Percentiles rank a stretch among this genome's conserved stretches.
These are phyloP conservation scores for Dione juno DNA, from an alignment of 2,888 invertebrate genomes.

Conservation along the genomic window DNA sequence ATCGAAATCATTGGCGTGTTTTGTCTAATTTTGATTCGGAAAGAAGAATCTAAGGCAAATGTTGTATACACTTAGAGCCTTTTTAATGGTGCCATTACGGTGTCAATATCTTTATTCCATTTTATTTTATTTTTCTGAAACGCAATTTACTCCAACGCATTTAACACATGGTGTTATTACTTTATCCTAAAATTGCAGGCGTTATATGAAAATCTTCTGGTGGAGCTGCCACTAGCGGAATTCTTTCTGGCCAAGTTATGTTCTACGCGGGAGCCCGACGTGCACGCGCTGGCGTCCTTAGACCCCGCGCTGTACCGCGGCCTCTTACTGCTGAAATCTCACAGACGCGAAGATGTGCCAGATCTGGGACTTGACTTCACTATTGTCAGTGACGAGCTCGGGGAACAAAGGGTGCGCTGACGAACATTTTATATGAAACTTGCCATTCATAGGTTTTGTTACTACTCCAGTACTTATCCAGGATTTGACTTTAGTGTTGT, in stretches of 20 bases:
- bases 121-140: too few species aligned
- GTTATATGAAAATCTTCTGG: conserved; percentile 96
- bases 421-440: background rate
- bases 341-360: conserved; percentile 90
- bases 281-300: conserved; percentile 96
- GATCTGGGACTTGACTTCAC: conserved; percentile 97
- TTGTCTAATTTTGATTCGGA: too few species aligned
- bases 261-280: conserved; percentile 92
- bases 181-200: conserved; percentile 81
- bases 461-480: too few species aligned
- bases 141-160: too few species aligned
- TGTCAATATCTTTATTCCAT: too few species aligned
- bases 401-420: conserved; percentile 88
- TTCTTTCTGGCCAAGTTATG: conserved; percentile 90
- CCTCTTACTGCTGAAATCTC: conserved; percentile 93
- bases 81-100: too few species aligned
- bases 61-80: too few species aligned
- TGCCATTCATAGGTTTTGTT: too few species aligned
- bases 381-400: conserved; percentile 93
- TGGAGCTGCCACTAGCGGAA: conserved; percentile 97
- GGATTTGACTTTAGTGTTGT: too few species aligned
- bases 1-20: too few species aligned
- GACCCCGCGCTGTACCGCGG: conserved; percentile 97
- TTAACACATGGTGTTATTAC: too few species aligned
- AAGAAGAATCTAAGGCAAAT: too few species aligned